Evolutionary conservation across 2,797 vertebrate species (phyloP).

Genomic region (Malacoctenus gilli): DNA sequence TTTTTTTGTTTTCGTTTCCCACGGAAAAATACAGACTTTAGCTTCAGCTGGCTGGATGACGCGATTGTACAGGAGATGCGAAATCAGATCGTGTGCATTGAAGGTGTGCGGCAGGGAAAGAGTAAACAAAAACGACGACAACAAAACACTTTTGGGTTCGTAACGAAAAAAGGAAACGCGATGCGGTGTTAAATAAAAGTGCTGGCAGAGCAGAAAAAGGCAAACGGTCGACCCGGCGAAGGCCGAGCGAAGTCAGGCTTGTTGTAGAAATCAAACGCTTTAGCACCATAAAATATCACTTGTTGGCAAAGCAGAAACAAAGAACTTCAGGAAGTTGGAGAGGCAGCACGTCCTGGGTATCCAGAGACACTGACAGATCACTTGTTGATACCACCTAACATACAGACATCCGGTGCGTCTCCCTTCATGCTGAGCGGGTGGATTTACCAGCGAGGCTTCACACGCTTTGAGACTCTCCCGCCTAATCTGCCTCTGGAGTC

Average conservation of each 20-base stretch:
- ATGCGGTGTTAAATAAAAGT: constrained; percentile 16
- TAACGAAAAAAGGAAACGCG: no score
- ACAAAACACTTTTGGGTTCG: no score
- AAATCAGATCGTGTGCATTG: no score
- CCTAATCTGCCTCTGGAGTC: constrained; percentile 17
- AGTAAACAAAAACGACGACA: no score
- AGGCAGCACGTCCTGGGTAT: constrained; percentile 35
- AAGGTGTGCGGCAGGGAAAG: no score
- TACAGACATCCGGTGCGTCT: no score
- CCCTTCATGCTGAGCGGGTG: constrained; percentile 19
- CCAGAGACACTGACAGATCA: no score
- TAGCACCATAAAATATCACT: constrained; percentile 67
- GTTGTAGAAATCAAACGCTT: constrained; percentile 45
- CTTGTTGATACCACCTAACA: no score
- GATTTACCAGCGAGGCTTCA: constrained; percentile 11
- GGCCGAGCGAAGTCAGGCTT: constrained; percentile 7
- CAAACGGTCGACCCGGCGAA: no score
- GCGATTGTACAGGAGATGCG: constrained; percentile 49
- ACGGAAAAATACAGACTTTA: constrained; percentile 68
- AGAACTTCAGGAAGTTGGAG: constrained; percentile 23
- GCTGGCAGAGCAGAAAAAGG: constrained; percentile 12
- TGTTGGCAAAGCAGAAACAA: constrained; percentile 68
- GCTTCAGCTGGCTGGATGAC: constrained; percentile 63
- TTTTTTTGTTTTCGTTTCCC: no score
- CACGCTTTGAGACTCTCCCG: constrained; percentile 9